Conservation (phyloP, 23 tunicate genomes). For the Corella eumyota region DNA sequence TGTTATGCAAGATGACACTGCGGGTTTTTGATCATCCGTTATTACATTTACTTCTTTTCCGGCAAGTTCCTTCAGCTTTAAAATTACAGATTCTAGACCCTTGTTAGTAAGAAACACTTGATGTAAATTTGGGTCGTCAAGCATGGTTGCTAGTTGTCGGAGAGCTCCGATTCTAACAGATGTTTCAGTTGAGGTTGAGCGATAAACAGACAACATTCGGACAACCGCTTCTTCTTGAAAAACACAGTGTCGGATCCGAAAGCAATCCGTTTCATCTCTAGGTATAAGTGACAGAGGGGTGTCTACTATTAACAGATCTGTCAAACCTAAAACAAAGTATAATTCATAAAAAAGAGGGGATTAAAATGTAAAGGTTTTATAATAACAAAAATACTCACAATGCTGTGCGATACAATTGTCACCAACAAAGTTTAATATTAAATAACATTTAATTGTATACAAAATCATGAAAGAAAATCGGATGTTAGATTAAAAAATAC, state of each 20-base stretch:
- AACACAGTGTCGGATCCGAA: conserved; percentile 65
- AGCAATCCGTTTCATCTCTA: conserved; percentile 41
- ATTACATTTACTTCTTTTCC: conserved; percentile 29
- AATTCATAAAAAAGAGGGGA: conserved; percentile 1
- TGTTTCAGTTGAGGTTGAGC: conserved; percentile 41
- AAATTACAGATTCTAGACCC: conserved; percentile 35
- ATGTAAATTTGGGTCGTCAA: conserved; percentile 45
- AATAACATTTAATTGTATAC: not conserved
- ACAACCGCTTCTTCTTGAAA: conserved; percentile 66
- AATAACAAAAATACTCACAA: not conserved
- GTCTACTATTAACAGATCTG: conserved; percentile 61
- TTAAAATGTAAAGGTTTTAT: not conserved
- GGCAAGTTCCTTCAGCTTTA: conserved; percentile 28
- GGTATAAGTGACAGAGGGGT: conserved; percentile 61
- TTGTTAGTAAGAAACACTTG: conserved; percentile 33
- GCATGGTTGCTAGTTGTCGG: conserved; percentile 66
- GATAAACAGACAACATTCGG: conserved; percentile 62
- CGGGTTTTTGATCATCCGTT: conserved; percentile 46
- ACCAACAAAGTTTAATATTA: not conserved
- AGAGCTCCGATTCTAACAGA: conserved; percentile 57
- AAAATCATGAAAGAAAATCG: too few relatives aligned
- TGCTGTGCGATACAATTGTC: not conserved
- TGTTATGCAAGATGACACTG: conserved; percentile 35
- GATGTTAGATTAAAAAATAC: too few relatives aligned
- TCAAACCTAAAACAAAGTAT: conserved; percentile 45